Evolutionary conservation across 2,113 vertebrate species (phyloP).

Genomic region (Megaceryle maxima): DNA sequence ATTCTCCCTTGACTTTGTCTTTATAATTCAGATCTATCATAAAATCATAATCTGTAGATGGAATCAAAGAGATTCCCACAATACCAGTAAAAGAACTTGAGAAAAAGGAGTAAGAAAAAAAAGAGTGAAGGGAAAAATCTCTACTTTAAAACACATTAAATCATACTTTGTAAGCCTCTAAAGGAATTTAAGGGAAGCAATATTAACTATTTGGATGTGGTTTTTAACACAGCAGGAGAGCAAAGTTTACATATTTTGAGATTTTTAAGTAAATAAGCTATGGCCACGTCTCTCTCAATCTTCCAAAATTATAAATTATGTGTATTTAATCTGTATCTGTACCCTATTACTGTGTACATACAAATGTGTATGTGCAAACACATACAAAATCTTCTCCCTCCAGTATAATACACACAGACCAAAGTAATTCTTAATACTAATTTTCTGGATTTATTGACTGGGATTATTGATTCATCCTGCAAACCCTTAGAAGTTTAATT

Average conservation of each 20-base stretch:
- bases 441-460: neutral
- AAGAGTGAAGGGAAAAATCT: neutral
- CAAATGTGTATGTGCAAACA: neutral
- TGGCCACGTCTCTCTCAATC: neutral
- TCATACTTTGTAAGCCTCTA: neutral
- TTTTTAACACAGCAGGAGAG: conserved; percentile 1
- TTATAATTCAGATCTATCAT: neutral
- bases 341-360: neutral
- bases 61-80: conserved; percentile 19
- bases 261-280: neutral
- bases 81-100: neutral
- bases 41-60: neutral
- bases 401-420: neutral
- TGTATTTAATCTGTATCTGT: neutral
- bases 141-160: conserved; percentile 16
- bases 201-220: conserved; percentile 12
- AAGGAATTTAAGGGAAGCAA: conserved; percentile 24
- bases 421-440: neutral
- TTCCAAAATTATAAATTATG: neutral
- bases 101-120: neutral
- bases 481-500: neutral
- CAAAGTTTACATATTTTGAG: neutral
- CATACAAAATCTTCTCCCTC: neutral
- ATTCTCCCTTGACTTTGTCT: neutral
- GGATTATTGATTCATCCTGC: neutral